Conservation (phyloP, 2,797 vertebrate genomes). For the Peromyscus nudipes region DNA sequence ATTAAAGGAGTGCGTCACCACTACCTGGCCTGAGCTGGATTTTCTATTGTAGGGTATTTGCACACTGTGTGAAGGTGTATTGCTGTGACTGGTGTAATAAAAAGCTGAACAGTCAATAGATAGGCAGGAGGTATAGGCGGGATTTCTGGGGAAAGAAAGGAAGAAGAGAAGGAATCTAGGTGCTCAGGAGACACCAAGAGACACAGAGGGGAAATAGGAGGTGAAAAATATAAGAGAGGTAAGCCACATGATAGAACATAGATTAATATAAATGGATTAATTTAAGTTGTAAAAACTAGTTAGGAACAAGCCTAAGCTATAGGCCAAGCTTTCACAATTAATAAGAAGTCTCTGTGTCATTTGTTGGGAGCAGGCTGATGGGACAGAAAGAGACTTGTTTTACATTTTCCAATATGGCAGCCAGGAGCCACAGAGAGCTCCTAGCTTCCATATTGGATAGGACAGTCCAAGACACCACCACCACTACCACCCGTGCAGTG, state of each 20-base stretch:
- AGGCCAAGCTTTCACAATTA: neutral
- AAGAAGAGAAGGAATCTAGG: neutral
- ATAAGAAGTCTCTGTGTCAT: neutral
- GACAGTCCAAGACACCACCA: neutral
- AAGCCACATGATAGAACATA: neutral
- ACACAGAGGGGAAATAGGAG: neutral
- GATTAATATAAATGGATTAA: neutral
- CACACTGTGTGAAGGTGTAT: neutral
- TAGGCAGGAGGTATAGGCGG: neutral
- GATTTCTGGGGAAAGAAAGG: neutral
- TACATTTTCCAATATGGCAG: neutral
- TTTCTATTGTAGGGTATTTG: neutral
- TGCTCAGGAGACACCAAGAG: neutral
- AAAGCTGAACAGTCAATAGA: neutral
- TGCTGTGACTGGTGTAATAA: neutral
- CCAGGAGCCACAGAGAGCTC: neutral
- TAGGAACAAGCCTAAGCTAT: neutral
- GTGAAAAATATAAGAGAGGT: neutral
- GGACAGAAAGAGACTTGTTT: neutral
- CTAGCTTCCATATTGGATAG: neutral
- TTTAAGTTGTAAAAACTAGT: neutral
- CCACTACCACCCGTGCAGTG: neutral
- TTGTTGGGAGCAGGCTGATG: neutral
- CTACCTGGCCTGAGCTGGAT: neutral
- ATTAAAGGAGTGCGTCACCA: too few species aligned